Evolutionary conservation across 2,113 vertebrate species (phyloP).

Genomic region (Gila orcuttii): DNA sequence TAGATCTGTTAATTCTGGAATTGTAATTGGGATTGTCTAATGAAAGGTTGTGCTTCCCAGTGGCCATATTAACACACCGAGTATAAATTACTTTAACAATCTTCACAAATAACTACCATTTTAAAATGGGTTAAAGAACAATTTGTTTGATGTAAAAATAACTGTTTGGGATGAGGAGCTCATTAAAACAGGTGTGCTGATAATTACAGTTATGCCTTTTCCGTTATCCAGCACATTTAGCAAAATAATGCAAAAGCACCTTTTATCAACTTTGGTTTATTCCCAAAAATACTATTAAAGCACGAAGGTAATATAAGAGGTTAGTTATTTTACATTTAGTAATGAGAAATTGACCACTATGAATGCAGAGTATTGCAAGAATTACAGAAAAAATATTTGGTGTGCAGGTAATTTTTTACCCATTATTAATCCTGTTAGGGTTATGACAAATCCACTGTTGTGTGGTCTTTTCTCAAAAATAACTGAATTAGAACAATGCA

Average conservation of each 20-base stretch:
- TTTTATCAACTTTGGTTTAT: conserved; percentile 13
- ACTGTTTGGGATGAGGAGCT: conserved; percentile 43
- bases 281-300: conserved; percentile 20
- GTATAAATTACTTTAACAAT: conserved; percentile 52
- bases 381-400: not conserved
- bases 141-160: conserved; percentile 57
- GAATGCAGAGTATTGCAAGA: not conserved
- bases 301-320: not conserved
- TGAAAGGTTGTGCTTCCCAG: conserved; percentile 32
- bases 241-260: not conserved
- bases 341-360: not conserved
- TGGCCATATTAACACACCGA: conserved; percentile 50
- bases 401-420: not conserved
- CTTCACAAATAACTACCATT: conserved; percentile 39
- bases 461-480: not conserved
- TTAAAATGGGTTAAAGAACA: conserved; percentile 49
- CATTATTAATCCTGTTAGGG: not conserved
- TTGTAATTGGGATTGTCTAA: conserved; percentile 28
- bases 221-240: conserved; percentile 7
- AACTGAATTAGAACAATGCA: not conserved
- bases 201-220: conserved; percentile 16
- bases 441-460: not conserved
- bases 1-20: not conserved
- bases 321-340: not conserved
- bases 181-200: conserved; percentile 61